phyloP scores from a whole-genome alignment of 2,888 invertebrate genomes.

The Euzophera pinguis region DNA sequence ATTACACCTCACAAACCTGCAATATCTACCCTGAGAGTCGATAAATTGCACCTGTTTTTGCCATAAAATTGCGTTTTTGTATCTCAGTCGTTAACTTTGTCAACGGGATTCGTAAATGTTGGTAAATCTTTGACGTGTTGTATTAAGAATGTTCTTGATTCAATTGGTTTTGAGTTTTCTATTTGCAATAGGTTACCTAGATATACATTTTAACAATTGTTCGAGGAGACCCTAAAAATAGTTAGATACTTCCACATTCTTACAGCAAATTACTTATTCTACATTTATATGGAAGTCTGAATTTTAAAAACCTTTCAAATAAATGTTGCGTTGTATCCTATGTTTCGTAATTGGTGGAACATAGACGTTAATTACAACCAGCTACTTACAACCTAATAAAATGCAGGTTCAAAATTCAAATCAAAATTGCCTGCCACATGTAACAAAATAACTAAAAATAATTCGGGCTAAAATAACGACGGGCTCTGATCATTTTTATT shows the following conservation, averaged over 20 bases:
- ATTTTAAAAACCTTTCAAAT: too few relatives aligned
- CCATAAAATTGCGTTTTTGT: conserved; percentile 19
- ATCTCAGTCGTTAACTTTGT: conserved; percentile 9
- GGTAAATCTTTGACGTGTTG: neutral
- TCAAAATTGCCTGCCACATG: conserved; percentile 26
- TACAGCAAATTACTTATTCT: too few relatives aligned
- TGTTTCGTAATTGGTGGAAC: too few relatives aligned
- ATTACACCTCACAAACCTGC: conserved; percentile 57
- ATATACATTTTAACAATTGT: too few relatives aligned
- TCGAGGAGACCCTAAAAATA: too few relatives aligned
- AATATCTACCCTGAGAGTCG: conserved; percentile 45
- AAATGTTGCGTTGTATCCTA: too few relatives aligned
- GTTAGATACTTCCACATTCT: too few relatives aligned
- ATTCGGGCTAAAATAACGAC: conserved; percentile 57
- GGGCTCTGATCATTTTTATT: conserved; percentile 56
- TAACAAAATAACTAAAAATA: conserved; percentile 50
- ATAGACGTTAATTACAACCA: too few relatives aligned
- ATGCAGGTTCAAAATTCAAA: conserved; percentile 24
- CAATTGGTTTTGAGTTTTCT: too few relatives aligned
- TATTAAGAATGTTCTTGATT: neutral
- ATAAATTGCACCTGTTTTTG: conserved; percentile 46
- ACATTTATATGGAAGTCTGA: too few relatives aligned
- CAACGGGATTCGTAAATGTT: conserved; percentile 10
- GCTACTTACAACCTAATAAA: too few relatives aligned
- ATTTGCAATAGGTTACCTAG: too few relatives aligned